Base-by-base conservation (phyloP, 2,888 invertebrate species). In the Pammene fasciana region DNA sequence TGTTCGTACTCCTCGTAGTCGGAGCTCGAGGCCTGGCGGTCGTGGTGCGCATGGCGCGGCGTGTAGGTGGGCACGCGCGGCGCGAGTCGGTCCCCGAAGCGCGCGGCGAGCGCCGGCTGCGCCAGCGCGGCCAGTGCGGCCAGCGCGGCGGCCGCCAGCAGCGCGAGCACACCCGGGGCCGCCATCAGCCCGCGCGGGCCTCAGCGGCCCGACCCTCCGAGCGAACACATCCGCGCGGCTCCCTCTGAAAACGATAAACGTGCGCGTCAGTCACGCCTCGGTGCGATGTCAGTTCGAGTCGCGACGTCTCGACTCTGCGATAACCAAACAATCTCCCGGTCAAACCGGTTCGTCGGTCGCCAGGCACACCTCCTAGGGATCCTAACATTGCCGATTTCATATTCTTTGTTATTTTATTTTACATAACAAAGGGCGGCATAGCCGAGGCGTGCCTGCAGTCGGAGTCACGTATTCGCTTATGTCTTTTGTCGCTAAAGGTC, bases 121-220 rank as follows among this genome's bases (percentile, higher is more conserved):
- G 72, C 80, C 77, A 71, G 83, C 80, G 71, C 78, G 68, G 76
- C 84, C 74, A 86, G 79, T 77, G 78, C 83, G 73, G 80, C 85
- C 82, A 85, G 81, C 80, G 83, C 85, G 82, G 85, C 87, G 76
- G 81, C 82, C 73, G 86, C 76, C 72, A 89, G 82, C 82, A 89
- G 85, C 77, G 86, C 82, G 76, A 83, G 83, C 80, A 83, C 82
- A 78, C 82, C 82, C 75, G 78, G 81, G 76, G 76, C 82, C 83
- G 88, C 87, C 87, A 89, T 89, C 84, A 79, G 82, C 88, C 86
- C 86, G 87, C 89, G 76, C 82, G 81, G 80, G 89, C 82, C 80
- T 88, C 86, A 89, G 82, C 88, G 85, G 80, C 85, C 85, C 78
- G 82, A 78, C 71, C 75, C 79, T 78, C 86, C 81, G 74, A 77